Conservation (phyloP, 2,113 vertebrate species). For the Loxodonta africana region DNA sequence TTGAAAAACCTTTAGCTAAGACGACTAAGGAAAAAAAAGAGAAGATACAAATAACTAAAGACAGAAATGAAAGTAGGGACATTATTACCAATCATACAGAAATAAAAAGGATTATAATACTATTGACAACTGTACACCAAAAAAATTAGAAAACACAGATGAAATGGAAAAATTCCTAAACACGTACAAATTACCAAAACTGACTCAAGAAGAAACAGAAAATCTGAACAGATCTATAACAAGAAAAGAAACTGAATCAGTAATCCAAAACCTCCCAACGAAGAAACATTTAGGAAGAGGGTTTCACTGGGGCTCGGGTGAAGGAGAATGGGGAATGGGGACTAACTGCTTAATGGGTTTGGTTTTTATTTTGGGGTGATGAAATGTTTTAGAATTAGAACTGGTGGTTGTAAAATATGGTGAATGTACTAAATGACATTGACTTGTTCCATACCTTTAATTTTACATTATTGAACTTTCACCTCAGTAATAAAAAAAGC, state of each 20-base stretch:
- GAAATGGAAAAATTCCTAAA: neutral
- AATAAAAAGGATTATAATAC: neutral
- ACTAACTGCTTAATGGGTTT: neutral
- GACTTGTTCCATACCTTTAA: neutral
- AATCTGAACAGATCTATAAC: neutral
- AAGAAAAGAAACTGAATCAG: neutral
- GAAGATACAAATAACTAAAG: neutral
- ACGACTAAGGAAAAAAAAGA: neutral
- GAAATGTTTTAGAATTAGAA: neutral
- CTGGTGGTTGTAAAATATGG: neutral
- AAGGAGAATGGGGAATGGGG: neutral
- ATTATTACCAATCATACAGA: neutral
- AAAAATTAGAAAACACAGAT: neutral
- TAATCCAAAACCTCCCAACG: neutral
- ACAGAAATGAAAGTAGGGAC: neutral
- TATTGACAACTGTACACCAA: neutral
- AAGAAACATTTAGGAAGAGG: neutral
- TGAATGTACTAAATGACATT: neutral
- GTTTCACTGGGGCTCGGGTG: neutral
- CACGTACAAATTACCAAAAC: neutral
- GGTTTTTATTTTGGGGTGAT: slow-evolving; percentile 22
- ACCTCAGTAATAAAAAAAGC: neutral
- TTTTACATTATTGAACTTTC: slow-evolving; percentile 47
- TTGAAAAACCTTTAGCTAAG: neutral
- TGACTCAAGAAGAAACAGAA: neutral